Conservation (phyloP, 2,113 vertebrate species). For the Archilochus colubris region DNA sequence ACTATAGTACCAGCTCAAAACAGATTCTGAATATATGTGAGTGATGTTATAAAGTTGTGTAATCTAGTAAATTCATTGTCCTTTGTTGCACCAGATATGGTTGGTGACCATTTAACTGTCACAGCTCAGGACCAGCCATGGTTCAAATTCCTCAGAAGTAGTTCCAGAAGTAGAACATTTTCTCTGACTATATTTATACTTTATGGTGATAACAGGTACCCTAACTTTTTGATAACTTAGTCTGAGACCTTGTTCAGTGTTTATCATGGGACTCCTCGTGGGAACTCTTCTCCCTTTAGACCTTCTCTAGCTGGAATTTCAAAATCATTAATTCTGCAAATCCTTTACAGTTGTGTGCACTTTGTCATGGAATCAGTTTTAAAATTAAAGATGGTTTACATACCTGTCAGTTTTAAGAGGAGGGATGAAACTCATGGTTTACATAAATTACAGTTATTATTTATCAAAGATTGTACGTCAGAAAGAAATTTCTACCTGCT, state of each 20-base stretch:
- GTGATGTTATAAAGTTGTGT: background rate
- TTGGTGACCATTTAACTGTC: background rate
- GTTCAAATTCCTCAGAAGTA: background rate
- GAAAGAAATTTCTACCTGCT: slow-evolving; percentile 28
- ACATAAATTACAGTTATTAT: background rate
- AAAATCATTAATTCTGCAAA: background rate
- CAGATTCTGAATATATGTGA: background rate
- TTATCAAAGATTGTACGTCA: slow-evolving; percentile 15
- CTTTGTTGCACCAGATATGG: background rate
- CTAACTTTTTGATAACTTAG: background rate
- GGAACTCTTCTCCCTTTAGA: background rate
- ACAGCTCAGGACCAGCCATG: background rate
- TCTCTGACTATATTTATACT: background rate
- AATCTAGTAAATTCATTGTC: background rate
- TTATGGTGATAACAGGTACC: background rate
- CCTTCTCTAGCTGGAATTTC: background rate
- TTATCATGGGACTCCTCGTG: background rate
- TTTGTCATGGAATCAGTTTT: background rate
- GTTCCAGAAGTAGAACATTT: background rate
- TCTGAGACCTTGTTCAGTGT: background rate
- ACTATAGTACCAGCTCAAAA: background rate
- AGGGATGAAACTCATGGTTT: slow-evolving; percentile 1
- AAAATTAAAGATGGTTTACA: background rate
- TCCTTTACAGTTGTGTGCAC: background rate
- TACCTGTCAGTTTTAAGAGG: background rate